A percentile compares a stretch with the other conserved stretches of the same genome.
Conservation (phyloP, 2,797 vertebrate genomes). For the Neosilurus hyrtlii region DNA sequence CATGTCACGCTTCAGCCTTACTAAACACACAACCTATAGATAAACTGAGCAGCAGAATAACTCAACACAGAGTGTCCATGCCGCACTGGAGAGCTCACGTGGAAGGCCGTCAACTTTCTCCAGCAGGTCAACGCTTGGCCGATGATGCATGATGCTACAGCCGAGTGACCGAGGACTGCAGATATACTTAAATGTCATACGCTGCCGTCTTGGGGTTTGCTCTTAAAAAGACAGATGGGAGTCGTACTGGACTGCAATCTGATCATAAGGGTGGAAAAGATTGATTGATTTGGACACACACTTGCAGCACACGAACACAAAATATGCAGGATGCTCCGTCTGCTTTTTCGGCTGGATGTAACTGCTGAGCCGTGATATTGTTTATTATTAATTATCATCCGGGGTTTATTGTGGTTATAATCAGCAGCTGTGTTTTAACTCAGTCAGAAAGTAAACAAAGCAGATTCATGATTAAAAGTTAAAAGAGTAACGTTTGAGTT, state of each 20-base stretch:
- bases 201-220: conserved; percentile 38
- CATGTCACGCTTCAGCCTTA: conserved; percentile 13
- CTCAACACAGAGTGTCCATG: conserved; percentile 25
- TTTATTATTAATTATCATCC: neutral
- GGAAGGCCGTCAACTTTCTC: conserved; percentile 12
- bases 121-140: conserved; percentile 21
- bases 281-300: conserved; percentile 1
- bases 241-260: conserved; percentile 24
- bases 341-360: neutral
- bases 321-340: conserved; percentile 7
- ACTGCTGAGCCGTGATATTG: neutral
- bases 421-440: neutral
- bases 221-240: conserved; percentile 43
- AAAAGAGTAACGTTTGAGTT: neutral
- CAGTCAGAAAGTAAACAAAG: neutral
- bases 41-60: conserved; percentile 6
- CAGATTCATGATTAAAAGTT: neutral
- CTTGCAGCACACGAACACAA: neutral
- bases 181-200: conserved; percentile 37
- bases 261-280: conserved; percentile 25
- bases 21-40: conserved; percentile 29
- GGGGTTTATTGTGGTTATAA: conserved; percentile 8
- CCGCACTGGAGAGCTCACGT: conserved; percentile 36
- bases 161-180: conserved; percentile 29
- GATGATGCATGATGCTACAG: conserved; percentile 37